phyloP scores from a whole-genome alignment of 2,113 vertebrate genomes.

The Nothobranchius furzeri region DNA sequence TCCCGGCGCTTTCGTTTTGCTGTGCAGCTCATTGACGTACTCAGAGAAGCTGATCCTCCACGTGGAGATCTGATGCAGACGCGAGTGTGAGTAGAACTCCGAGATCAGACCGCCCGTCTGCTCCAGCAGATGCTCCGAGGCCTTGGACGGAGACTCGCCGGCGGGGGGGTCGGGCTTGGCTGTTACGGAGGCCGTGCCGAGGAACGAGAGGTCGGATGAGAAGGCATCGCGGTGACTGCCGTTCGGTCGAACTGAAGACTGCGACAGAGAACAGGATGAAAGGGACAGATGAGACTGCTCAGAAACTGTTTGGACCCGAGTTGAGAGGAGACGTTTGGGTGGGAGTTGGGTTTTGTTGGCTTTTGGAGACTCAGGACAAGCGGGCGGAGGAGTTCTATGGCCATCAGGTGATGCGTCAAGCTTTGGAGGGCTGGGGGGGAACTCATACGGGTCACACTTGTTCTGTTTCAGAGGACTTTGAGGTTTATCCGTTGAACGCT shows the following conservation, averaged over 20 bases:
- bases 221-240: conserved; percentile 89
- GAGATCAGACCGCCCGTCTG: conserved; percentile 86
- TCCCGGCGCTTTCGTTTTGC: conserved; percentile 73
- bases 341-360: conserved; percentile 12
- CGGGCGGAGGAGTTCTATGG: conserved; percentile 38
- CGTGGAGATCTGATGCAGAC: conserved; percentile 94
- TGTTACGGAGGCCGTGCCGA: conserved; percentile 6
- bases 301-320: conserved; percentile 11
- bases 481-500: conserved; percentile 43
- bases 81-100: conserved; percentile 92
- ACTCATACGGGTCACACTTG: conserved; percentile 61
- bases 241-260: conserved; percentile 85
- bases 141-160: conserved; percentile 56
- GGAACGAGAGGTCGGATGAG: conserved; percentile 77
- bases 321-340: conserved; percentile 13
- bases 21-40: conserved; percentile 91
- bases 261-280: conserved; percentile 45
- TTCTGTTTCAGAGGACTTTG: conserved; percentile 36
- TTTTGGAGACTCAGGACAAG: conserved; percentile 48
- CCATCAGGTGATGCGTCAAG: conserved; percentile 22
- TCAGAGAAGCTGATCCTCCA: conserved; percentile 95
- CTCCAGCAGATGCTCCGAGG: conserved; percentile 77
- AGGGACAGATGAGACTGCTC: conserved; percentile 39
- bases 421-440: conserved; percentile 67
- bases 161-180: conserved; percentile 76